Evolutionary conservation across 2,797 vertebrate genomes (phyloP), one percentile per base, ranked within the genome.

Genomic region (Pseudochromis fuscus): DNA sequence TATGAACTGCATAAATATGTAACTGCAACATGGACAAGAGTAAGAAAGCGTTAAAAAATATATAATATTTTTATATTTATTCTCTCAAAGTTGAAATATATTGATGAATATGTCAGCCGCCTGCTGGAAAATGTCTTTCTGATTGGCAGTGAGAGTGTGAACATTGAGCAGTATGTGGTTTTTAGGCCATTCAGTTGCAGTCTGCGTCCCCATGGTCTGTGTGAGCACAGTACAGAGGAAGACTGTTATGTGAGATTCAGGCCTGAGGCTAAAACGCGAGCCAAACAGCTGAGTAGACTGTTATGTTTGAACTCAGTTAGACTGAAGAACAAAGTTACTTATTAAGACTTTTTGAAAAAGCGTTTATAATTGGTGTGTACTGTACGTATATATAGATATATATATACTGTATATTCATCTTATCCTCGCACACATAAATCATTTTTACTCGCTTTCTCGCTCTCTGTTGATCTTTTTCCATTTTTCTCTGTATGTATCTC

Each of bases 211-310:
- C 7, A 16, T 13, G 45, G 82, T 82, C 33, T 80, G 69, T 74
- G 76, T 48, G 72, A 80, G 69, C 5, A n/a, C 61, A 77, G 75
- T 23, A 68, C 58, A 84, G 67, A 85, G 53, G 37, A 70, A 76
- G 53, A 81, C 62, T 72, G 61, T 67, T 65, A 61, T 85, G 81
- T 81, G 79, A 85, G 82, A 80, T 70, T 72, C 72, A 75, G 68
- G 77, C 89, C 84, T 40, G 49, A 80, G 86, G 90, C 80, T 76
- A 84, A 79, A 87, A 82, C 74, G 50, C 73, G 67, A 84, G 77
- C 55, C 79, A 79, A 89, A 89, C 55, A 74, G 90, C 91, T 88
- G 91, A 93, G 88, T 91, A 49, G 46, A 66, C 89, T 81, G 67
- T 79, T 84, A 82, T 85, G 86, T 84, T 69, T 74, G 42, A 83